Base-by-base conservation (phyloP, 92 coral and sea anemone species). In the Isaurus tuberculatus region DNA sequence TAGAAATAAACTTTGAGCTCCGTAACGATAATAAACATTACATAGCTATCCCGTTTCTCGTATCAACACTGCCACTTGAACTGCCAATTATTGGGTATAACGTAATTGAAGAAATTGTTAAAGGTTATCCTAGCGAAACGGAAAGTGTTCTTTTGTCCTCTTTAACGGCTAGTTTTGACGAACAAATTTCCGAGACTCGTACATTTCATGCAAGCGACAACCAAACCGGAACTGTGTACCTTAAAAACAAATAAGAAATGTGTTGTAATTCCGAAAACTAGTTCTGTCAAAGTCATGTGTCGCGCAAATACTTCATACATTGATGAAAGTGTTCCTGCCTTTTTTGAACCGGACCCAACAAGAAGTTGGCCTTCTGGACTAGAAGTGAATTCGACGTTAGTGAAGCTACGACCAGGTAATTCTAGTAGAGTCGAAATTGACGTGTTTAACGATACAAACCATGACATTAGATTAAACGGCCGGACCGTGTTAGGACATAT, bases 51-150 rank as follows among this genome's bases (percentile, higher is more conserved):
- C 63, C 58, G 22, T 49, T 86, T 42, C 71, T 40, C 82, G 87
- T 86, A 6, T 73, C 88, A 49, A 79, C 75, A 26, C 87, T 86
- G 40, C 84, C 67, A 57, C 90, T 79, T 20, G 73, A 87, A 16
- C 63, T 57, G 53, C 88, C 90, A 48, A 90, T 86, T 68, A 83
- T 78, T 65, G 90, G 90, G 2, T 90, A 86, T 31, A 87, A 83
- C 51, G 88, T 83, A 22, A 90, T 87, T 20, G 82, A 90, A 73
- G 79, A 86, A 77, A 73, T 87, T 29, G 37, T 90, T 14, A 71
- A 60, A 49, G 7, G 86, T 63, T 68, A 55, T 28, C 51, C 78
- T 48, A 42, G 78, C 58, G 19, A 69, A 63, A 82, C 37, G 61
- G 86, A 82, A 64, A 26, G 64, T 28, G 73, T 61, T 82, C 63